Percentiles rank a stretch among this genome's conserved stretches.
Conservation (phyloP, 2,888 invertebrate genomes). For the Piscicola geometra region DNA sequence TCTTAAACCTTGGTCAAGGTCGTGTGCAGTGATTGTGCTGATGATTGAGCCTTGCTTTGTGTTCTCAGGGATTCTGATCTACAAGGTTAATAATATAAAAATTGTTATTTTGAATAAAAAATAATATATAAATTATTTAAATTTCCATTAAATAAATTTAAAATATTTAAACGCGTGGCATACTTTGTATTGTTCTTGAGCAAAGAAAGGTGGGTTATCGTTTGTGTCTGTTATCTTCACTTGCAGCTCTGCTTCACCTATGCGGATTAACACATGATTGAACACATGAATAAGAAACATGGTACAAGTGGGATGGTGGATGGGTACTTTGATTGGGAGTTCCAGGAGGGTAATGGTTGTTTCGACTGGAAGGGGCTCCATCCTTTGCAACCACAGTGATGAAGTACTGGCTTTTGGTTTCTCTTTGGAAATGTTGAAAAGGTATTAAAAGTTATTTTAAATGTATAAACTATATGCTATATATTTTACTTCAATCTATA, state of each 20-base stretch:
- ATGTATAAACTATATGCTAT: neutral
- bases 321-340: slow-evolving; percentile 83
- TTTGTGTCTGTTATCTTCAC: slow-evolving; percentile 98
- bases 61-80: slow-evolving; percentile 72
- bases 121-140: neutral
- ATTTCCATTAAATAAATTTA: too few relatives aligned
- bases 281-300: too few relatives aligned
- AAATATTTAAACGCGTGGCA: slow-evolving; percentile 63
- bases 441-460: neutral
- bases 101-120: neutral
- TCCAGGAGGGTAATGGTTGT: slow-evolving; percentile 73
- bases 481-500: too few relatives aligned
- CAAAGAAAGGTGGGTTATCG: slow-evolving; percentile 97
- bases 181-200: slow-evolving; percentile 90
- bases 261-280: too few relatives aligned
- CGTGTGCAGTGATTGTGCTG: slow-evolving; percentile 95
- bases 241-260: slow-evolving; percentile 95
- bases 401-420: slow-evolving; percentile 90
- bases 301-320: neutral
- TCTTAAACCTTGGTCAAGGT: slow-evolving; percentile 81
- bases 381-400: slow-evolving; percentile 93
- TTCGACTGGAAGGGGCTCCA: slow-evolving; percentile 84
- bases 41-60: slow-evolving; percentile 81
- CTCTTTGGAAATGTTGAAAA: slow-evolving; percentile 60
- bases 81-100: neutral